A percentile compares a stretch with the other conserved stretches of the same genome.
phyloP scores from a whole-genome alignment of 2,113 vertebrate genomes.

The Promerops cafer region DNA sequence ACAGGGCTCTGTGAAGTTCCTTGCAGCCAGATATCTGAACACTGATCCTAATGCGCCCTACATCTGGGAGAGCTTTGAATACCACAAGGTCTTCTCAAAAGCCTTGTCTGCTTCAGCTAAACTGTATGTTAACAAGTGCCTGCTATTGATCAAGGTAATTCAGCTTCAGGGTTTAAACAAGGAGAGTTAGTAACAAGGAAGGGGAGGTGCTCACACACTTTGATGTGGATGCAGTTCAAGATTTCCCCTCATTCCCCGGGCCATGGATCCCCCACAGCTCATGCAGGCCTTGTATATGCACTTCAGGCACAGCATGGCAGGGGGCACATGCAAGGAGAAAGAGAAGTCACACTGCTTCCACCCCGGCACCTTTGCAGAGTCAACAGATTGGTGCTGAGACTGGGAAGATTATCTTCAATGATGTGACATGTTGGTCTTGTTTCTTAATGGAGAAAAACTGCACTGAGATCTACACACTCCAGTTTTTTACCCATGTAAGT shows the following conservation, averaged over 20 bases:
- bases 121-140: slow-evolving; percentile 34
- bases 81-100: neutral
- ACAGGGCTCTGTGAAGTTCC: neutral
- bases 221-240: neutral
- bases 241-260: neutral
- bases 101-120: slow-evolving; percentile 20
- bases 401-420: neutral
- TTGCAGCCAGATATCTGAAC: neutral
- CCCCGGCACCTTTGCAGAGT: neutral
- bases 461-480: neutral
- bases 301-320: neutral
- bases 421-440: neutral
- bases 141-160: slow-evolving; percentile 30
- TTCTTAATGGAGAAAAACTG: neutral
- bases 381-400: neutral
- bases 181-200: neutral
- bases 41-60: neutral
- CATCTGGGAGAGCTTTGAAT: neutral
- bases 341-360: neutral
- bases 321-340: neutral
- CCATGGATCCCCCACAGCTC: neutral
- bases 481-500: neutral
- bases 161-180: slow-evolving; percentile 21
- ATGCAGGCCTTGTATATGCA: neutral
- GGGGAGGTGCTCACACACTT: neutral